Conservation (phyloP, 2,888 invertebrate genomes). For the Trichopria drosophilae region DNA sequence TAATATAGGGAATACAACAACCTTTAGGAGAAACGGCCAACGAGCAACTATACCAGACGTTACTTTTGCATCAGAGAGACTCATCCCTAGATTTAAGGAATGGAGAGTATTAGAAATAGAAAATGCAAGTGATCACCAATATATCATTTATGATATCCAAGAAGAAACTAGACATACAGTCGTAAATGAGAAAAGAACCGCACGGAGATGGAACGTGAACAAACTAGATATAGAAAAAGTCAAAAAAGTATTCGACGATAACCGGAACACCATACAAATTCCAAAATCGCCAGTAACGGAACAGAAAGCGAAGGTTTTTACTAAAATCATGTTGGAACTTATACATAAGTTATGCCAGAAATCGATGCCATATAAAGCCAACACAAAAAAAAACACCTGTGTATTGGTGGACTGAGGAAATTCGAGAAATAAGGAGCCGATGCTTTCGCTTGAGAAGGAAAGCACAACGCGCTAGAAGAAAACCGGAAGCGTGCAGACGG, state of each 20-base stretch:
- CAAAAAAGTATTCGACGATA: not conserved
- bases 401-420: too few species aligned
- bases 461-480: not conserved
- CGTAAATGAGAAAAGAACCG: too few species aligned
- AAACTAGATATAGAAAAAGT: not conserved
- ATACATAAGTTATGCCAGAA: not conserved
- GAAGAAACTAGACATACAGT: not conserved
- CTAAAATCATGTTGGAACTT: not conserved
- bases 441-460: not conserved
- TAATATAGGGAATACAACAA: too few species aligned
- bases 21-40: slow-evolving; percentile 18
- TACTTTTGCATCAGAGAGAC: slow-evolving; percentile 15
- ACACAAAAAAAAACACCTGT: not conserved
- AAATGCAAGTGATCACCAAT: slow-evolving; percentile 28
- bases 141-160: slow-evolving; percentile 17
- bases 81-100: slow-evolving; percentile 7
- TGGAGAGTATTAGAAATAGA: slow-evolving; percentile 28
- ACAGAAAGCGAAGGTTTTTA: not conserved
- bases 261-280: not conserved
- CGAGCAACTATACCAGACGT: slow-evolving; percentile 21
- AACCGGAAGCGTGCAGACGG: not conserved
- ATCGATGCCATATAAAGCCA: not conserved
- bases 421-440: not conserved
- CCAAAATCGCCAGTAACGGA: not conserved
- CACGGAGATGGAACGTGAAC: slow-evolving; percentile 10